Base-by-base conservation (phyloP, 2,888 invertebrate species). In the Protophormia terraenovae region DNA sequence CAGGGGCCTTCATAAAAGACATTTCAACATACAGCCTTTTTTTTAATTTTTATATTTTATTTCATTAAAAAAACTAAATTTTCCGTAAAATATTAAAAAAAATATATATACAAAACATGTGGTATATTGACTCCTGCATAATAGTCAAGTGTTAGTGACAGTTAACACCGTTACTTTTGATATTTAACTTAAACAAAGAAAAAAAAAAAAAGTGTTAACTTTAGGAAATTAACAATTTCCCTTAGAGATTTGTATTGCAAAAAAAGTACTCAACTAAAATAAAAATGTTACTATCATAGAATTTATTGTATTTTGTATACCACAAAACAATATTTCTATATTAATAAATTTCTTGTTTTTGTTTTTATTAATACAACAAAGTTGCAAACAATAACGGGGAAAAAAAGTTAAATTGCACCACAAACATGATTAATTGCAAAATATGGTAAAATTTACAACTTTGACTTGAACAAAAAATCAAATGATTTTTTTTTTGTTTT, bases 381-480 rank as follows among this genome's bases (percentile, higher is more conserved):
- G 14, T 53, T 24, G 1, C 4, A 53, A 12, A 12, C 3, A 14
- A 24, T 5, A 53, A 55, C 4, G n/a, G n/a, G n/a, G n/a, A n/a
- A 71, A 14, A 10, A 38, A 27, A 2, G 38, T 19, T 41, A 79
- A 71, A 55, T 55, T 72, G 12, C 53, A 72, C 79, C 79, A 45
- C 72, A 62, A 79, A 72, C 79, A 72, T 79, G 79, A 79, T 64
- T 79, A 72, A 79, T 79, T 55, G 78, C 38, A 62, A 41, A 41
- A 71, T 53, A 29, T 71, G 50, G 41, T 38, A 27, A 50, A 62
- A 10, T 47, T 16, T 35, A 35, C 41, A n/a, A n/a, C 41, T n/a
- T 3, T 6, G 12, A 45, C 2, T 45, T 45, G 10, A n/a, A 45
- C n/a, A 45, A 45, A 12, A 45, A 45, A 45, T 12, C n/a, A 45